phyloP scores from a whole-genome alignment of 2,113 vertebrate species.

The Eretmodus cyanostictus region DNA sequence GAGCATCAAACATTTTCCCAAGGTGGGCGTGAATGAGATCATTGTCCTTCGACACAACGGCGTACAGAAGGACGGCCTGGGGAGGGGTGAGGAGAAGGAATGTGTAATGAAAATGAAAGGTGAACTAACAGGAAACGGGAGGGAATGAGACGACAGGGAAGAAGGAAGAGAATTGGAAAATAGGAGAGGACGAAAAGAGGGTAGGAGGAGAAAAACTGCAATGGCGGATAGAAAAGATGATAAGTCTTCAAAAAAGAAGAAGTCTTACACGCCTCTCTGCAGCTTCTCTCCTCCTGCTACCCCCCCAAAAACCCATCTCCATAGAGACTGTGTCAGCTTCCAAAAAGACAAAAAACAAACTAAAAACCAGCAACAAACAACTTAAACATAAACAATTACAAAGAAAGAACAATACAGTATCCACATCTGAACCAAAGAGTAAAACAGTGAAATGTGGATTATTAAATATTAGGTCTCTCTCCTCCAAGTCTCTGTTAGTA shows the following conservation, averaged over 20 bases:
- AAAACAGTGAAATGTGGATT: no score
- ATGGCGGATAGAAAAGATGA: neutral
- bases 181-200: neutral
- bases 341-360: no score
- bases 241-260: neutral
- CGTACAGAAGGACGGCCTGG: neutral
- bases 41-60: constrained; percentile 26
- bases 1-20: constrained; percentile 44
- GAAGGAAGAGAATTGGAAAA: neutral
- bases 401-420: no score
- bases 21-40: constrained; percentile 34
- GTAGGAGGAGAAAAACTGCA: neutral
- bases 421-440: no score
- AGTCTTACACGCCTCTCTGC: no score
- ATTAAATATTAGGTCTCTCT: no score
- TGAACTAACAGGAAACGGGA: neutral
- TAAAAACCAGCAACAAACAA: no score
- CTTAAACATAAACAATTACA: no score
- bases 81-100: neutral
- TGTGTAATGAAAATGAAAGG: neutral
- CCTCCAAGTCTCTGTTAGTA: no score
- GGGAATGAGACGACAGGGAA: neutral
- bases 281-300: no score
- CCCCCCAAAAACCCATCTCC: no score
- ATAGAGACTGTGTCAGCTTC: no score